Conservation (phyloP, 1,140 invertebrate genomes). For the Hirudo medicinalis region DNA sequence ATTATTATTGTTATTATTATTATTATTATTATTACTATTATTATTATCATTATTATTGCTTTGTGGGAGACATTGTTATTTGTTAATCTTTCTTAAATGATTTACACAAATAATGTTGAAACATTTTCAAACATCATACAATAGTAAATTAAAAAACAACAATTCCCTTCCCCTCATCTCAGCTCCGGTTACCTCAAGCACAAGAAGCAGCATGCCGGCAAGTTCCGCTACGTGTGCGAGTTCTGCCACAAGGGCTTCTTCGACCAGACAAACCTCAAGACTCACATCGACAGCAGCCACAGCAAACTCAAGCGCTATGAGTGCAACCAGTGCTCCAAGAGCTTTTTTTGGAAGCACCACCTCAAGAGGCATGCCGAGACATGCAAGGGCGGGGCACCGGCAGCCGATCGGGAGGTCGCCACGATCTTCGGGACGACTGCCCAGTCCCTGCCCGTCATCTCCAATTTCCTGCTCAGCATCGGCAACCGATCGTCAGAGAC, state of each 20-base stretch:
- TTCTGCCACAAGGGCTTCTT: slow-evolving; percentile 24
- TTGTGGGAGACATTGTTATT: too few species aligned
- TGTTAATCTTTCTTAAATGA: too few species aligned
- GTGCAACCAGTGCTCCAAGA: slow-evolving; percentile 20
- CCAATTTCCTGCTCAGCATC: too few species aligned
- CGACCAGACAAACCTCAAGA: slow-evolving; percentile 18
- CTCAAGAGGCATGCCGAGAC: slow-evolving; percentile 20
- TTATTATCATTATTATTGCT: too few species aligned
- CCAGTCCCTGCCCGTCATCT: too few species aligned
- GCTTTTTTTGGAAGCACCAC: slow-evolving; percentile 24
- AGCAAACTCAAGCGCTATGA: slow-evolving; percentile 19
- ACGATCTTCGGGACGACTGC: neutral
- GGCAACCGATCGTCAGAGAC: too few species aligned
- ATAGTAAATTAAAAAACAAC: neutral
- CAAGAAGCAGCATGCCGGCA: slow-evolving; percentile 22
- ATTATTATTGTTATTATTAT: too few species aligned
- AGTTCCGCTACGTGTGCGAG: slow-evolving; percentile 18
- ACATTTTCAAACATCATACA: too few species aligned
- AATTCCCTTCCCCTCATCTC: neutral
- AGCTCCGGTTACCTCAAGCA: slow-evolving; percentile 22
- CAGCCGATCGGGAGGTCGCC: slow-evolving; percentile 27
- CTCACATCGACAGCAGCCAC: slow-evolving; percentile 22
- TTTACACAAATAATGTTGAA: too few species aligned
- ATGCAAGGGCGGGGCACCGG: neutral
- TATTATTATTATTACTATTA: too few species aligned